phyloP scores from a whole-genome alignment of 2,797 vertebrate species.

The Arnoldichthys spilopterus region DNA sequence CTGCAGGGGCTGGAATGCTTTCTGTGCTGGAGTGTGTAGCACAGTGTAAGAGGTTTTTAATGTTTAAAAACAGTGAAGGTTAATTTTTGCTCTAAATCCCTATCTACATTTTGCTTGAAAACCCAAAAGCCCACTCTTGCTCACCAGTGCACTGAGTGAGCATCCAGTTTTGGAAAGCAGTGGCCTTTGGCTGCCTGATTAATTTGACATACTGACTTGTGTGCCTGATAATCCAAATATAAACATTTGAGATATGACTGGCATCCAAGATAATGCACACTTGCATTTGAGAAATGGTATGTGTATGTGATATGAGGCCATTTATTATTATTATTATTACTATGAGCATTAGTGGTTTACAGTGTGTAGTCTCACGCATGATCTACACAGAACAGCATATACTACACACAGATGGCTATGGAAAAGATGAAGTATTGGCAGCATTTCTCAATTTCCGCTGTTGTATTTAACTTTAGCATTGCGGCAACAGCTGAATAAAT shows the following conservation, averaged over 20 bases:
- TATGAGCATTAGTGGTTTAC: not conserved
- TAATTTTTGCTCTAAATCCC: not conserved
- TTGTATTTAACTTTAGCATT: conserved; percentile 18
- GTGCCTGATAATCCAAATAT: not conserved
- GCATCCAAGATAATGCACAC: not conserved
- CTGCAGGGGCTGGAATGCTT: not conserved
- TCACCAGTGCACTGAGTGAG: not conserved
- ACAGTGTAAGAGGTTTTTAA: conserved; percentile 12
- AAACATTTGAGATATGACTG: not conserved
- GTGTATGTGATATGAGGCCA: not conserved
- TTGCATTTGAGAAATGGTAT: not conserved
- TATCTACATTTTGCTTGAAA: conserved; percentile 1
- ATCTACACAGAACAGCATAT: not conserved
- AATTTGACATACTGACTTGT: not conserved
- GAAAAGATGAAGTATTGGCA: conserved; percentile 12
- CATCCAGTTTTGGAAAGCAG: not conserved
- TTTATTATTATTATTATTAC: not conserved
- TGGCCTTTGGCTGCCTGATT: not conserved
- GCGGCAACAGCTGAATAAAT: conserved; percentile 9
- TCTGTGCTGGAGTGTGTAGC: conserved; percentile 2
- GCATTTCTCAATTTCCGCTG: conserved; percentile 26
- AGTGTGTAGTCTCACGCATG: not conserved
- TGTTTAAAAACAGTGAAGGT: not conserved
- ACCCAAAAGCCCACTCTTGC: not conserved
- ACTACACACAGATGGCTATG: not conserved